Evolutionary conservation across 2,113 vertebrate species (phyloP).

Genomic region (Genyomyrus donnyi): DNA sequence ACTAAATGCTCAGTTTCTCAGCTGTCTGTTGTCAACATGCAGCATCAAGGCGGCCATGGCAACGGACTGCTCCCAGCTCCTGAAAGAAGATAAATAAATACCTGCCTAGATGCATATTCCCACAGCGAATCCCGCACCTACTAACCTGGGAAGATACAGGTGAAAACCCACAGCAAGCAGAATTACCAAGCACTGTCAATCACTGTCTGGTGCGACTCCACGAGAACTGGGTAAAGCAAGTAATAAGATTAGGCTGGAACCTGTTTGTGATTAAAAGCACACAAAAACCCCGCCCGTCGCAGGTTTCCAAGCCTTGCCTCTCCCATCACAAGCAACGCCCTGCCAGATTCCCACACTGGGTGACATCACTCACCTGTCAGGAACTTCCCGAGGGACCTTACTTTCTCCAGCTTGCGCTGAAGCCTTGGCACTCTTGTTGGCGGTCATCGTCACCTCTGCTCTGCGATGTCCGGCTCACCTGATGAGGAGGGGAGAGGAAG

Average conservation of each 20-base stretch:
- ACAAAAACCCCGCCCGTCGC: slow-evolving; percentile 27
- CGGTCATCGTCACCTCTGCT: slow-evolving; percentile 81
- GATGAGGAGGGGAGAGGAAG: slow-evolving; percentile 42
- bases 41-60: not conserved
- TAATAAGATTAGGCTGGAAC: not conserved
- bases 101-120: not conserved
- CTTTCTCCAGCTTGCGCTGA: slow-evolving; percentile 72
- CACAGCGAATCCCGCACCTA: not conserved
- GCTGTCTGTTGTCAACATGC: not conserved
- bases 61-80: not conserved
- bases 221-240: not conserved
- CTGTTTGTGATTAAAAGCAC: slow-evolving; percentile 22
- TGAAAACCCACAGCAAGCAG: not conserved
- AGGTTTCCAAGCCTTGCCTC: not conserved
- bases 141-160: not conserved
- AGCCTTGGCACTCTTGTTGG: slow-evolving; percentile 91
- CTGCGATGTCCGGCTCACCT: slow-evolving; percentile 68
- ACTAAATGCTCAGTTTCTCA: not conserved
- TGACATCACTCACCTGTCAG: slow-evolving; percentile 76
- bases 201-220: not conserved
- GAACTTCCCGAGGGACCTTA: slow-evolving; percentile 76
- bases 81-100: not conserved
- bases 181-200: not conserved
- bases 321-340: slow-evolving; percentile 38
- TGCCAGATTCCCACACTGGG: not conserved